Conservation (phyloP, 2,888 invertebrate genomes). For the Oxycera nigricornis region DNA sequence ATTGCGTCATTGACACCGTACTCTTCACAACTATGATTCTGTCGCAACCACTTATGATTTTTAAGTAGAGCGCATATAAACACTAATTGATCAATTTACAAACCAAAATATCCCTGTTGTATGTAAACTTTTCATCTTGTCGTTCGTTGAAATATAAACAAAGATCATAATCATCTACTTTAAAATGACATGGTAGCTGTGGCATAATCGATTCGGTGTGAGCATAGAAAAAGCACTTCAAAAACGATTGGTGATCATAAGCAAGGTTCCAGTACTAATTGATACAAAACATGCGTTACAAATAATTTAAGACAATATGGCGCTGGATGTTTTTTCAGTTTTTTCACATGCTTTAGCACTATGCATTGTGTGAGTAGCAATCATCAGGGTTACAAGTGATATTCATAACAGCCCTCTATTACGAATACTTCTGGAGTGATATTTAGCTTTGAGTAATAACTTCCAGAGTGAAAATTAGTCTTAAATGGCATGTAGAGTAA, state of each 20-base stretch:
- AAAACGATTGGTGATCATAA: slow-evolving; percentile 41
- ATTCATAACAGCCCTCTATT: too few species aligned
- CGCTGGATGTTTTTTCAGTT: too few species aligned
- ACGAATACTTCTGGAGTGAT: too few species aligned
- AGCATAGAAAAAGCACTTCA: not conserved
- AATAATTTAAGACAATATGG: not conserved
- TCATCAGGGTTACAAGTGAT: too few species aligned
- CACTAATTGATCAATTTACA: slow-evolving; percentile 33
- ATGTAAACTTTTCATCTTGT: not conserved
- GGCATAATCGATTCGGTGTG: not conserved
- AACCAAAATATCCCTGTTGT: slow-evolving; percentile 1
- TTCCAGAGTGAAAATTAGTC: too few species aligned
- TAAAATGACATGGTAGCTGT: slow-evolving; percentile 16
- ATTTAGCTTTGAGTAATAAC: too few species aligned
- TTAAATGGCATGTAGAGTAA: too few species aligned
- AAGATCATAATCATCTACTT: slow-evolving; percentile 30
- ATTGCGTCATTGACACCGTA: not conserved
- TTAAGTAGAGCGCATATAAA: slow-evolving; percentile 37
- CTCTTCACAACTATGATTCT: slow-evolving; percentile 15
- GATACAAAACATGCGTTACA: slow-evolving; percentile 41
- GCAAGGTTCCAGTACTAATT: slow-evolving; percentile 42
- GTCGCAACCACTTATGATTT: slow-evolving; percentile 42
- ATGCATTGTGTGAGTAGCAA: too few species aligned
- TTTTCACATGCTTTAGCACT: too few species aligned
- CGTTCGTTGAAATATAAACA: slow-evolving; percentile 26